Conservation (phyloP, 2,113 vertebrate genomes). For the Heteronetta atricapilla region DNA sequence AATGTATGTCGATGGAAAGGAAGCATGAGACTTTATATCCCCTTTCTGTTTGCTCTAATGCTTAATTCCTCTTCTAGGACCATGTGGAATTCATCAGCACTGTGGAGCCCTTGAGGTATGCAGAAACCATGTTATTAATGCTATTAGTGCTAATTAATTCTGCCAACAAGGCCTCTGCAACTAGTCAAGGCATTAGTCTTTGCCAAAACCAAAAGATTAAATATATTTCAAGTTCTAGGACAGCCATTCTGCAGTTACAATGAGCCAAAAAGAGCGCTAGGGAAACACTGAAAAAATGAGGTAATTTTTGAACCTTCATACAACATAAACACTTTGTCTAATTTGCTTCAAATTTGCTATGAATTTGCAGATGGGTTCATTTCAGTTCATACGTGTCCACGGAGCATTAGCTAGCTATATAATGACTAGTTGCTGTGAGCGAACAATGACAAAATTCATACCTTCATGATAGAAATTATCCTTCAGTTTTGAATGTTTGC, state of each 20-base stretch:
- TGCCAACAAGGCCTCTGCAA: constrained; percentile 31
- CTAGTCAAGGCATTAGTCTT: constrained; percentile 11
- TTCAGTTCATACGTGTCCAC: background rate
- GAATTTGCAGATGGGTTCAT: background rate
- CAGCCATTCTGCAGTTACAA: background rate
- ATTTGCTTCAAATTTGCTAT: constrained; percentile 9
- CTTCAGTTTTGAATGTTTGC: background rate
- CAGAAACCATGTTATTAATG: constrained; percentile 47
- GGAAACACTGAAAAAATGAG: background rate
- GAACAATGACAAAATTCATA: background rate
- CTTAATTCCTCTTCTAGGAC: background rate
- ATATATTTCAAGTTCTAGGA: background rate
- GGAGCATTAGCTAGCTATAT: background rate
- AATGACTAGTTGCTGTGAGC: background rate
- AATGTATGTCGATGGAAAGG: background rate
- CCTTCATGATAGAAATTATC: background rate
- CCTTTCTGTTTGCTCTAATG: background rate
- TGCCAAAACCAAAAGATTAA: constrained; percentile 53
- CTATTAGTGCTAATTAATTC: constrained; percentile 60
- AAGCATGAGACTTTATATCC: background rate
- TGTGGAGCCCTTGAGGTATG: constrained; percentile 1
- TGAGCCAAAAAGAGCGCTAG: background rate
- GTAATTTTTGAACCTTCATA: background rate
- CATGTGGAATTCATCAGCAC: constrained; percentile 18
- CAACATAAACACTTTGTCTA: background rate